Percentiles rank a stretch among this genome's conserved stretches.
These are phyloP conservation scores for Onthophagus sagittarius DNA, from an alignment of 2,888 invertebrate species.

Conservation along the genomic window DNA sequence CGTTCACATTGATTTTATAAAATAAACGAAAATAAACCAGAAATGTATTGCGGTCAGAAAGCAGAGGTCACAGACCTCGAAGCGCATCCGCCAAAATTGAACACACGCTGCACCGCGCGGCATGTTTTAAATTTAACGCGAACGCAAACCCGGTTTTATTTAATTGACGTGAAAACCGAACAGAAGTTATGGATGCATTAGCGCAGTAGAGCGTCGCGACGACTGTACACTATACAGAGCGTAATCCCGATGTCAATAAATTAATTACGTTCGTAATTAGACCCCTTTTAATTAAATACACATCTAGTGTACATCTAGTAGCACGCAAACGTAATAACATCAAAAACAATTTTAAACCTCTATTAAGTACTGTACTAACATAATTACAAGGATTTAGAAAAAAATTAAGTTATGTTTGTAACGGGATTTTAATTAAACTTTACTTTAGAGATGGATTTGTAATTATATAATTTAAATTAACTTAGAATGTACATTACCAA, in stretches of 20 bases:
- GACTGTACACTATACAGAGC: neutral
- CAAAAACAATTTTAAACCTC: too few species aligned
- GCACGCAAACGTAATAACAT: neutral
- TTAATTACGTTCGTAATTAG: constrained; percentile 11
- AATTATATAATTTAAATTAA: too few species aligned
- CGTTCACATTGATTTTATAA: neutral
- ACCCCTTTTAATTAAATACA: constrained; percentile 19
- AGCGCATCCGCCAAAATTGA: neutral
- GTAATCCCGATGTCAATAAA: constrained; percentile 10
- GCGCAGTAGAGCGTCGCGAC: neutral
- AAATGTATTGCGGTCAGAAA: neutral
- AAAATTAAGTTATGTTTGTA: too few species aligned
- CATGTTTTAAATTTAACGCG: neutral
- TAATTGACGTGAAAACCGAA: neutral
- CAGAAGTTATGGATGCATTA: neutral
- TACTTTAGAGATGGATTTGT: too few species aligned
- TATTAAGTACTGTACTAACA: too few species aligned
- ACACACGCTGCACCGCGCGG: neutral
- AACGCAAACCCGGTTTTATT: neutral
- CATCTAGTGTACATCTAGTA: neutral
- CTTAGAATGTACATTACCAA: too few species aligned
- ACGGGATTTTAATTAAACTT: too few species aligned
- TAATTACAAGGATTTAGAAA: too few species aligned
- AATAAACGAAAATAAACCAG: neutral
- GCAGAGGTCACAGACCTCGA: neutral